phyloP scores from a whole-genome alignment of 2,797 vertebrate species.

The Enteromius mattozi region DNA sequence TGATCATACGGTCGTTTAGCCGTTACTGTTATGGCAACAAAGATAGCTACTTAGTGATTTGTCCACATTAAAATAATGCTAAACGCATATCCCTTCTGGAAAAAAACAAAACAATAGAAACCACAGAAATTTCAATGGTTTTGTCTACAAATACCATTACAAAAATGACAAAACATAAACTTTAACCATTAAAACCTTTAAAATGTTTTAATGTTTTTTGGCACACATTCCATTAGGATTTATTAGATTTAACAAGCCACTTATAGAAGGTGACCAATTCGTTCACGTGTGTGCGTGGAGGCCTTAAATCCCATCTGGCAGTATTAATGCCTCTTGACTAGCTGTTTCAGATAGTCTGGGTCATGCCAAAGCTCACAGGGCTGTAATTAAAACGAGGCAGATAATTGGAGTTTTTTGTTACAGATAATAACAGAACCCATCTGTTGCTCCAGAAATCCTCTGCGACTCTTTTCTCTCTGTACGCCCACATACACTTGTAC shows the following conservation, averaged over 20 bases:
- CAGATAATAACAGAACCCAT: conserved; percentile 51
- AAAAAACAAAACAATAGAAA: not conserved
- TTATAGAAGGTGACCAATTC: not conserved
- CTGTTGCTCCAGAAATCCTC: conserved; percentile 35
- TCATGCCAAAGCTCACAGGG: conserved; percentile 25
- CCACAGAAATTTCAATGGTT: not conserved
- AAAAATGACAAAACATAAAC: not conserved
- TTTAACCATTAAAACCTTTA: not conserved
- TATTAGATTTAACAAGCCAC: not conserved
- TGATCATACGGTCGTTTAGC: not conserved
- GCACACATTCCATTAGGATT: not conserved
- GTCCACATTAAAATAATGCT: not conserved
- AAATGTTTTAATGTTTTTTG: not conserved
- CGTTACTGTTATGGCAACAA: not conserved
- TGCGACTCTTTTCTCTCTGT: not conserved
- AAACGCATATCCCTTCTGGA: not conserved
- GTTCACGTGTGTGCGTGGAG: not conserved
- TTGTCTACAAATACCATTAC: not conserved
- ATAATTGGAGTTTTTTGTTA: conserved; percentile 52
- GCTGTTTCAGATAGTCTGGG: conserved; percentile 18
- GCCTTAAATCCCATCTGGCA: conserved; percentile 51
- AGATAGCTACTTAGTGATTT: not conserved
- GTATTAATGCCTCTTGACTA: conserved; percentile 8
- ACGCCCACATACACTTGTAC: conserved; percentile 13
- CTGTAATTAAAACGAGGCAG: conserved; percentile 53